Conservation (phyloP, 2,113 vertebrate genomes). For the Phalacrocorax pelagicus region DNA sequence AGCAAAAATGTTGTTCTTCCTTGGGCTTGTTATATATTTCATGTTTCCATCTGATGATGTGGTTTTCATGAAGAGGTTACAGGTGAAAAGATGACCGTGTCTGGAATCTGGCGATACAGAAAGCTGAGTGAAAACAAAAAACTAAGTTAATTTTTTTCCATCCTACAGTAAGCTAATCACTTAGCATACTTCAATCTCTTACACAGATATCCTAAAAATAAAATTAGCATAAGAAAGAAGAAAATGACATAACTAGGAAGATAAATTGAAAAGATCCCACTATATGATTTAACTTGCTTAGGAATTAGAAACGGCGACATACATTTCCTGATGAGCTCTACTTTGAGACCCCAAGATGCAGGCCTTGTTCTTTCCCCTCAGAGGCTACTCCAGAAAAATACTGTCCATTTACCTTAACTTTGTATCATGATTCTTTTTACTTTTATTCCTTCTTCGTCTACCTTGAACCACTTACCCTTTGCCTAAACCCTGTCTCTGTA, state of each 20-base stretch:
- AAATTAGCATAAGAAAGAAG: neutral
- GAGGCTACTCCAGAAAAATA: neutral
- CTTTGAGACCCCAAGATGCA: neutral
- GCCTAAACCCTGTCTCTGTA: neutral
- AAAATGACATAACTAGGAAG: neutral
- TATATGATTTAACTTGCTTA: neutral
- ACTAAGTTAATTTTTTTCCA: neutral
- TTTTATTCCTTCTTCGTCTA: neutral
- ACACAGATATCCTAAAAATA: neutral
- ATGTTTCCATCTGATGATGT: neutral
- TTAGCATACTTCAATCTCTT: neutral
- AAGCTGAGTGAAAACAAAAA: slow-evolving; percentile 46
- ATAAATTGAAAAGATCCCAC: neutral
- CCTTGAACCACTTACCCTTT: neutral
- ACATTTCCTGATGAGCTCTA: neutral
- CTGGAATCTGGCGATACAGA: slow-evolving; percentile 8
- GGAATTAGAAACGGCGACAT: neutral
- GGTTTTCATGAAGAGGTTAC: slow-evolving; percentile 64
- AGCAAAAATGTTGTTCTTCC: slow-evolving; percentile 58
- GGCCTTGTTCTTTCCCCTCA: neutral
- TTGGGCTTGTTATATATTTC: slow-evolving; percentile 27
- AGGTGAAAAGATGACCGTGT: slow-evolving; percentile 28
- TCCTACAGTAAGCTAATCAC: neutral
- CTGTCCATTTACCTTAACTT: neutral
- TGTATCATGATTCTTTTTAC: neutral